Evolutionary conservation across 2,888 invertebrate species (phyloP).

Genomic region (Hedya salicella): DNA sequence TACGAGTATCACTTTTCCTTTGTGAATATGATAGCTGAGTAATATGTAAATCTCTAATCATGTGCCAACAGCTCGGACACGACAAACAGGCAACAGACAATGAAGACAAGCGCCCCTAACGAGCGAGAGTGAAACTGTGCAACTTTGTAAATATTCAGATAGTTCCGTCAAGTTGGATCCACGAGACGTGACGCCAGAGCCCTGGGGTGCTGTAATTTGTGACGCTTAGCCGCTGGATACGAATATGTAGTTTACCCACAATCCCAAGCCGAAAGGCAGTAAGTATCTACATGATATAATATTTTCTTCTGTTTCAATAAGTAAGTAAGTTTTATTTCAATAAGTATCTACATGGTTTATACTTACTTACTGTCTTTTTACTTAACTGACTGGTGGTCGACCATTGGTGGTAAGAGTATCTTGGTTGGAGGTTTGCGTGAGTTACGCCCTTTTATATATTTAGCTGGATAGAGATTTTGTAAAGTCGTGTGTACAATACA

Average conservation of each 20-base stretch:
- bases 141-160: slow-evolving; percentile 67
- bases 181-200: slow-evolving; percentile 55
- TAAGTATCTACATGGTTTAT: too few relatives aligned
- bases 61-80: slow-evolving; percentile 19
- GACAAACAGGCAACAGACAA: slow-evolving; percentile 21
- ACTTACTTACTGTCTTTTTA: too few relatives aligned
- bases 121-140: slow-evolving; percentile 55
- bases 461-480: slow-evolving; percentile 2
- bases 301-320: too few relatives aligned
- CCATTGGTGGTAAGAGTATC: not conserved
- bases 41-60: slow-evolving; percentile 20
- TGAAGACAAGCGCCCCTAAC: slow-evolving; percentile 50
- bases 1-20: too few relatives aligned
- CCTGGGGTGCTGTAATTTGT: slow-evolving; percentile 54
- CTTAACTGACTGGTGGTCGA: too few relatives aligned
- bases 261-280: not conserved
- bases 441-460: not conserved
- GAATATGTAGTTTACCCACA: slow-evolving; percentile 38
- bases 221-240: slow-evolving; percentile 50
- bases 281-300: too few relatives aligned
- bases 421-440: not conserved
- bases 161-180: slow-evolving; percentile 60
- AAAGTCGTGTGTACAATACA: not conserved
- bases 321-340: too few relatives aligned
- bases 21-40: not conserved